phyloP scores from a whole-genome alignment of 37 sponge, comb jelly and placozoan genomes.

The Chondrilla cf. caribensis region DNA sequence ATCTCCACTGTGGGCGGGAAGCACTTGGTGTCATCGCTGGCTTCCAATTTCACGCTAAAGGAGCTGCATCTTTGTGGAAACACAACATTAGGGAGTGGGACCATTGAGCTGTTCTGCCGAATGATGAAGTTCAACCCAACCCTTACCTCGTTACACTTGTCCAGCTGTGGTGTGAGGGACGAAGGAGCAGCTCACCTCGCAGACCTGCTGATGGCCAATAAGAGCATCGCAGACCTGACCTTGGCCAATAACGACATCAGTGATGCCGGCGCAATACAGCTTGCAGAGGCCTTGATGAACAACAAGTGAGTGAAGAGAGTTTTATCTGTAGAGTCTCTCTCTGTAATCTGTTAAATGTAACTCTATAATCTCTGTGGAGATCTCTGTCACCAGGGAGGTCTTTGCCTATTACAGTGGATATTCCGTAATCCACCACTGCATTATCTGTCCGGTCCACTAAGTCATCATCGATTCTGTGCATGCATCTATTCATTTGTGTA shows the following conservation, averaged over 20 bases:
- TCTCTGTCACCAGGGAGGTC: too few relatives aligned
- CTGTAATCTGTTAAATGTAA: not conserved
- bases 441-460: too few relatives aligned
- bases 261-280: conserved; percentile 28
- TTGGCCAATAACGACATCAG: conserved; percentile 30
- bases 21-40: conserved; percentile 3
- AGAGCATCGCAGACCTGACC: conserved; percentile 1
- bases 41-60: not conserved
- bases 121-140: conserved; percentile 20
- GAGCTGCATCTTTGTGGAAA: conserved; percentile 34
- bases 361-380: too few relatives aligned
- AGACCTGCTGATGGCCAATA: conserved; percentile 16
- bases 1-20: conserved; percentile 23
- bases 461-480: too few relatives aligned
- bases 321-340: not conserved
- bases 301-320: not conserved
- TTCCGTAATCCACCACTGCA: not conserved
- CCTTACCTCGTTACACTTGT: conserved; percentile 11
- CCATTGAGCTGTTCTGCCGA: conserved; percentile 23
- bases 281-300: conserved; percentile 9
- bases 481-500: too few relatives aligned
- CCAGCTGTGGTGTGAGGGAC: conserved; percentile 39
- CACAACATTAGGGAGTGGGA: not conserved
- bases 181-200: conserved; percentile 41
- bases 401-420: not conserved